Base-by-base conservation (phyloP, 2,888 invertebrate species). In the Ochropleura plecta region DNA sequence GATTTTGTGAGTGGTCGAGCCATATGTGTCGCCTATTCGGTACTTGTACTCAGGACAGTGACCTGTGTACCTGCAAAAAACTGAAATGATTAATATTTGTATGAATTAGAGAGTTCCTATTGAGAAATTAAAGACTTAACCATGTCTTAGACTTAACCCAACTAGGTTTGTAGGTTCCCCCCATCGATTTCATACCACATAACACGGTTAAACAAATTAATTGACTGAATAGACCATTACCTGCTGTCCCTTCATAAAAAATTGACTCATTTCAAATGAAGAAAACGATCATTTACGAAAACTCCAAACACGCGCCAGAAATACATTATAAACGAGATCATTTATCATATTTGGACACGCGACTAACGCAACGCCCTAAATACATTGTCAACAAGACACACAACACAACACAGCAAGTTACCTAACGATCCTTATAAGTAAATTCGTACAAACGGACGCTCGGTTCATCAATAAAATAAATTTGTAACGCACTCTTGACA, bases 31-130 rank as follows among this genome's bases (percentile, higher is more conserved):
- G 4, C 98, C 98, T 79, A 97, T 97, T 42, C 98, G 97, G 90
- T 97, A 98, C 77, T 97, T 97, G 93, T 97, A 98, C 88, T 98
- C 98, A 0, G 98, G 98, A 88, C 98, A 98, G 89, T 98, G 98
- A 57, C 98, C 98, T 5, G 98, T 97, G 91, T 98, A 98, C 76
- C 98, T 98, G 89, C 0, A 78, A 71, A 62, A 5, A 9, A 66
- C 40, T 30, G 8, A 64, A 44, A 71, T 16, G 0, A 12, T 62
- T 60, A 42, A 20, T 48, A 20, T 14, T 16, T 44, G 4, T 6
- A 2, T 10, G 16, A 48, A 44, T 12, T 57, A 5, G 6, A 75
- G n/a, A n/a, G 9, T 0, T 30, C 5, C 3, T 18, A 18, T 10
- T 57, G n/a, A 53, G 3, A 46, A 73, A 49, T 42, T 16, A n/a